phyloP scores from a whole-genome alignment of 2,888 invertebrate species.

The Smittia sp. region DNA sequence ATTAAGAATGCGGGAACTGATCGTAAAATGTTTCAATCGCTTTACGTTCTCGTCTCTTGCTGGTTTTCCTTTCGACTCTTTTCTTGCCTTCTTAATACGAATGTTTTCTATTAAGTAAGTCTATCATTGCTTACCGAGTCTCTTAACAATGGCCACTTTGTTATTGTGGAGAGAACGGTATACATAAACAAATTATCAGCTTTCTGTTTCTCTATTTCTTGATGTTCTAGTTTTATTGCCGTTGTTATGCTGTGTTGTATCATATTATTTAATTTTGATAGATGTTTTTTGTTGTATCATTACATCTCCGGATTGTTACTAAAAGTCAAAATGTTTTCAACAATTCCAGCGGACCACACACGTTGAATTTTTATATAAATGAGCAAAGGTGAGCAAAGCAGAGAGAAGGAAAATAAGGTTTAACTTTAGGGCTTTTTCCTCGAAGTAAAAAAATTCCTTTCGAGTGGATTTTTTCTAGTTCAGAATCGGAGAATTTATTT shows the following conservation, averaged over 20 bases:
- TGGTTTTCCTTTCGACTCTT: background rate
- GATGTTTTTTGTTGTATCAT: conserved; percentile 41
- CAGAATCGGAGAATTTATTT: too few species aligned
- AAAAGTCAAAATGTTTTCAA: conserved; percentile 40
- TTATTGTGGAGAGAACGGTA: conserved; percentile 26
- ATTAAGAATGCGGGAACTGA: conserved; percentile 40
- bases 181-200: conserved; percentile 41
- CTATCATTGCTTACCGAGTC: conserved; percentile 26
- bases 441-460: too few species aligned
- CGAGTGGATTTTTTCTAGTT: too few species aligned
- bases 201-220: conserved; percentile 38
- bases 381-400: conserved; percentile 27
- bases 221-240: conserved; percentile 41
- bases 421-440: too few species aligned
- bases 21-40: conserved; percentile 41
- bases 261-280: conserved; percentile 38
- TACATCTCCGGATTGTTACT: conserved; percentile 41
- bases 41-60: conserved; percentile 28
- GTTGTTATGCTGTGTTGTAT: conserved; percentile 32
- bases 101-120: conserved; percentile 28
- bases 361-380: conserved; percentile 36
- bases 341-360: conserved; percentile 38
- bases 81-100: conserved; percentile 2
- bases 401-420: conserved; percentile 40
- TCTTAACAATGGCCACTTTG: conserved; percentile 39